Evolutionary conservation across 2,888 invertebrate genomes (phyloP), one percentile per base, ranked within the genome.

Genomic region (Synanthedon tipuliformis): DNA sequence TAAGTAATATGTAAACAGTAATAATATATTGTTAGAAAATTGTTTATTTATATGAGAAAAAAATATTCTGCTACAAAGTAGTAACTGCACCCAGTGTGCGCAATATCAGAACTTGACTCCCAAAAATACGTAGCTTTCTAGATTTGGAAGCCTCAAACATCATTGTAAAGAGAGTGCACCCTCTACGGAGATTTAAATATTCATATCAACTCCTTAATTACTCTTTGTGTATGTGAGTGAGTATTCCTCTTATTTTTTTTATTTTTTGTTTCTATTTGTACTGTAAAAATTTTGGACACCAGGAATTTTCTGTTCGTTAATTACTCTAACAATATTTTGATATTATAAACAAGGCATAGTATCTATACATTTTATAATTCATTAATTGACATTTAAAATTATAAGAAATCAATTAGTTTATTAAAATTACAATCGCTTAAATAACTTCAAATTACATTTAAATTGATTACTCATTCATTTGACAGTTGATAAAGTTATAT

Each of bases 131-230:
- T 81, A 81, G 81, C 76, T 76, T 76, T 68, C 76, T 77, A 77
- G 80, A 80, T 80, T 78, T 75, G 76, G 79, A 68, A 69, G 66
- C 78, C 75, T 76, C 75, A 78, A 81, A 78, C 75, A 77, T 80
- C 81, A 86, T 85, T 84, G 85, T 83, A 73, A 68, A 64, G 64
- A 65, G 69, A 75, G 80, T 68, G 70, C 73, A 71, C 80, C 73
- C 83, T 82, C 74, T 68, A 69, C 73, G 63, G 57, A 63, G 76
- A 76, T 86, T 85, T 86, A 81, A 87, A 87, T 86, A 86, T 87
- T 87, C 86, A 87, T 87, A 79, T 73, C 70, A 75, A 71, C 80
- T 78, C 80, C 81, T 84, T 86, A 86, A 86, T 86, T 85, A 84
- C 82, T 78, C 82, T 73, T 66, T 75, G 76, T 75, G 75, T 81